phyloP scores from a whole-genome alignment of 2,888 invertebrate species.

The Ceraclea dissimilis region DNA sequence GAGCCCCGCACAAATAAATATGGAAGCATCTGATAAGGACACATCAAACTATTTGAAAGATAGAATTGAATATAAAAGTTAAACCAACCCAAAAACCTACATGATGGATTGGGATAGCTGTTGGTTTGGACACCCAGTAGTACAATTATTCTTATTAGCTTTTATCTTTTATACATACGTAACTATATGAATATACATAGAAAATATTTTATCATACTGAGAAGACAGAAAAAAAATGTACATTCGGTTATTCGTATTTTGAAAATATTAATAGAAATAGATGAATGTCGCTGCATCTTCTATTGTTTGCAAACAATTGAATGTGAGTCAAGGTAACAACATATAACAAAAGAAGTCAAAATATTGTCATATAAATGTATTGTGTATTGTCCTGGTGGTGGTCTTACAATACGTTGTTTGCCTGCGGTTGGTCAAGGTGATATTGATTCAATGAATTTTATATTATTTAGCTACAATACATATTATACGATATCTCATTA shows the following conservation, averaged over 20 bases:
- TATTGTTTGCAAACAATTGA: slow-evolving; percentile 2
- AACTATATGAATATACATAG: no score
- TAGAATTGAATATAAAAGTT: slow-evolving; percentile 1
- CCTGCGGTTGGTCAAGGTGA: background rate
- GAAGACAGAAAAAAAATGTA: background rate
- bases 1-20: no score
- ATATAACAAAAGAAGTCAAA: slow-evolving; percentile 1
- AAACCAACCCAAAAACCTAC: background rate
- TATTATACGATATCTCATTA: background rate
- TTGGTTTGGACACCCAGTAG: background rate
- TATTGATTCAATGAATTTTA: slow-evolving; percentile 1
- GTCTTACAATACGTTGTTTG: background rate
- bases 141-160: background rate
- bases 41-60: background rate
- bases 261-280: background rate
- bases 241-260: background rate
- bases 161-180: background rate
- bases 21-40: background rate
- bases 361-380: slow-evolving; percentile 1
- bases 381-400: slow-evolving; percentile 1
- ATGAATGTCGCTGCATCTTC: slow-evolving; percentile 1
- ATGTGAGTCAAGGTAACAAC: slow-evolving; percentile 1
- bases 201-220: background rate
- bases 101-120: background rate
- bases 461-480: background rate